Conservation (phyloP, 2,113 vertebrate species). For the Isurus oxyrinchus region DNA sequence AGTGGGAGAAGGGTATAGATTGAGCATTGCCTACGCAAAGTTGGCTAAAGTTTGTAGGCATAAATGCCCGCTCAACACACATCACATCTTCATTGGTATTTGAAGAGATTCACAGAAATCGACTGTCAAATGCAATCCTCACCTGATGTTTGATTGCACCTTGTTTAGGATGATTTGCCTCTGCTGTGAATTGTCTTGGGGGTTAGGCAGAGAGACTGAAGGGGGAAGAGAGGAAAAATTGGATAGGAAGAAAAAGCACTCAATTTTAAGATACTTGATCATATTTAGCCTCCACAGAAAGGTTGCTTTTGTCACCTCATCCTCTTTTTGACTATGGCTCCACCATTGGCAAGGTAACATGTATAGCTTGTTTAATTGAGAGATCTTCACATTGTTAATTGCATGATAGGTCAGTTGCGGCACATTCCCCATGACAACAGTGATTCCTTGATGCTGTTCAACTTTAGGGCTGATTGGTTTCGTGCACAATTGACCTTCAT, state of each 20-base stretch:
- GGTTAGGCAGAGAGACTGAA: background rate
- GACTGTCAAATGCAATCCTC: background rate
- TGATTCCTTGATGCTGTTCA: background rate
- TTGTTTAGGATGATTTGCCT: too few relatives aligned
- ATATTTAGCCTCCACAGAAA: background rate
- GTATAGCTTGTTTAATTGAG: background rate
- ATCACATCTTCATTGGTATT: background rate
- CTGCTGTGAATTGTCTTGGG: background rate
- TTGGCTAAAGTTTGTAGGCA: background rate
- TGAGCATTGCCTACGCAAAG: background rate
- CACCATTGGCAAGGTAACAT: background rate
- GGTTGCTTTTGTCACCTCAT: background rate
- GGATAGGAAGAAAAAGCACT: background rate
- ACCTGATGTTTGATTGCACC: background rate
- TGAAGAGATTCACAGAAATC: background rate
- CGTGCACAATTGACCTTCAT: background rate
- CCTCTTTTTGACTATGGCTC: background rate
- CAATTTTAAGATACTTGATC: background rate
- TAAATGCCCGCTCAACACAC: background rate
- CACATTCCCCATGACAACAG: background rate
- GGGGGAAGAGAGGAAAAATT: background rate
- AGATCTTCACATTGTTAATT: slow-evolving; percentile 12
- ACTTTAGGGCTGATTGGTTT: slow-evolving; percentile 5
- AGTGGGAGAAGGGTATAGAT: too few relatives aligned
- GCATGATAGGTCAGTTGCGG: background rate